Conservation (phyloP, 2,797 vertebrate genomes). For the Bovichtus diacanthus region DNA sequence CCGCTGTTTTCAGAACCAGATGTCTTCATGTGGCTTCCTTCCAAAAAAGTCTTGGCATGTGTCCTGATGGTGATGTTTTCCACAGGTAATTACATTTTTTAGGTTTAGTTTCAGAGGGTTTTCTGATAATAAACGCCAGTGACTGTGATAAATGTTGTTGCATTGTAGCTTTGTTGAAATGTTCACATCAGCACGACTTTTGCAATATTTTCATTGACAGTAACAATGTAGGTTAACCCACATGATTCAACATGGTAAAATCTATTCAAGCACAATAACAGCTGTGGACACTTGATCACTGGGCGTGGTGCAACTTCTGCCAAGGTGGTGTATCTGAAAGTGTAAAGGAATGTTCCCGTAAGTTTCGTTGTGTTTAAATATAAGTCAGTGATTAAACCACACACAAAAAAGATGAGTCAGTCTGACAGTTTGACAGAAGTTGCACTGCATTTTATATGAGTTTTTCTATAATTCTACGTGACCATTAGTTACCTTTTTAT, state of each 20-base stretch:
- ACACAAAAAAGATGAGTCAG: too few species aligned
- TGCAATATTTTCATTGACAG: not conserved
- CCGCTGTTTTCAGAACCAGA: slow-evolving; percentile 1
- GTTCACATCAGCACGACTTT: not conserved
- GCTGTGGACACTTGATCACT: not conserved
- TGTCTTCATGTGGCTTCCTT: not conserved
- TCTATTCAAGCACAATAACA: not conserved
- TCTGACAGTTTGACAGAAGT: too few species aligned
- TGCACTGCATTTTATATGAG: not conserved
- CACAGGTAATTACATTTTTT: not conserved
- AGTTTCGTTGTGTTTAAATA: slow-evolving; percentile 2
- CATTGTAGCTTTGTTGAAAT: not conserved
- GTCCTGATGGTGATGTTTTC: not conserved
- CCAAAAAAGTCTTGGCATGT: not conserved
- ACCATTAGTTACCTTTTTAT: too few species aligned
- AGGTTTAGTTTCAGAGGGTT: not conserved
- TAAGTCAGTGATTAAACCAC: not conserved
- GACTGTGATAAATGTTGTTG: not conserved
- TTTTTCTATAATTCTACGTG: not conserved
- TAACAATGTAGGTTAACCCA: not conserved
- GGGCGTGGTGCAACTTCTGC: not conserved
- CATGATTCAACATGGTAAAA: not conserved
- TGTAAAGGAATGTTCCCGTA: not conserved
- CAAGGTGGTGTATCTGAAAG: not conserved
- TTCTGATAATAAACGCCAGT: not conserved